phyloP scores from a whole-genome alignment of 2,797 vertebrate genomes.

The Podarcis siculus region DNA sequence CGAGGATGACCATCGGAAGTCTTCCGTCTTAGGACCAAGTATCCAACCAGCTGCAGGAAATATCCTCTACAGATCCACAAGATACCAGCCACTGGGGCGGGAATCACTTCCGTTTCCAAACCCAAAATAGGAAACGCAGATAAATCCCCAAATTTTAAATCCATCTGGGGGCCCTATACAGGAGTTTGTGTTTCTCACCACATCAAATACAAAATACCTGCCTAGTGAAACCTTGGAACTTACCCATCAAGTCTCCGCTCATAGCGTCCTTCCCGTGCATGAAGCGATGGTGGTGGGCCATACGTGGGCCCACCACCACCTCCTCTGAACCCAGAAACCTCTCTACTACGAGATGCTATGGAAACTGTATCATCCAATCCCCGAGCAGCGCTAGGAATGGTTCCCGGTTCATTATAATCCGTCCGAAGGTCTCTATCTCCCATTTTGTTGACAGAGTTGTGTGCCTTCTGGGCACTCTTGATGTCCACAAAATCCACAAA shows the following conservation, averaged over 20 bases:
- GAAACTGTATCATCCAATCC: constrained; percentile 98
- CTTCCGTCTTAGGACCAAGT: constrained; percentile 77
- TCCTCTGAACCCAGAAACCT: constrained; percentile 99
- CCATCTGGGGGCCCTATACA: constrained; percentile 86
- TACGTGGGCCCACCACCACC: constrained; percentile 95
- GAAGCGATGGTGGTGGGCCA: constrained; percentile 95
- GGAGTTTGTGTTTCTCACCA: constrained; percentile 89
- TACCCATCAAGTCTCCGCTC: constrained; percentile 99
- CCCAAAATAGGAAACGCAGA: constrained; percentile 85
- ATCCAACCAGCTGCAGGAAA: constrained; percentile 83
- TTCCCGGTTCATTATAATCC: constrained; percentile 99
- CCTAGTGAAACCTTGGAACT: constrained; percentile 98
- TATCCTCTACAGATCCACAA: constrained; percentile 82
- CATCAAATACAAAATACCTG: constrained; percentile 94
- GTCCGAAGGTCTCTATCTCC: constrained; percentile 99
- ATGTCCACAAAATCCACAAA: constrained; percentile 99
- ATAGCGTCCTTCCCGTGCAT: constrained; percentile 99
- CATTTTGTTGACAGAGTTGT: constrained; percentile 99
- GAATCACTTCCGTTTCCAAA: constrained; percentile 85
- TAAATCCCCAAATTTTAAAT: constrained; percentile 85
- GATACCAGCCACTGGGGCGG: constrained; percentile 82
- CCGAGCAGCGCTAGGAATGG: constrained; percentile 96
- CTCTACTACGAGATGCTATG: constrained; percentile 97
- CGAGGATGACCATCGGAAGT: constrained; percentile 76
- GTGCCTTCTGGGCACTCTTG: constrained; percentile 99